Percentiles rank a stretch among this genome's conserved stretches.
These are phyloP conservation scores for Amblyopsis rosae DNA, from an alignment of 2,113 vertebrate species.

Conservation along the genomic window DNA sequence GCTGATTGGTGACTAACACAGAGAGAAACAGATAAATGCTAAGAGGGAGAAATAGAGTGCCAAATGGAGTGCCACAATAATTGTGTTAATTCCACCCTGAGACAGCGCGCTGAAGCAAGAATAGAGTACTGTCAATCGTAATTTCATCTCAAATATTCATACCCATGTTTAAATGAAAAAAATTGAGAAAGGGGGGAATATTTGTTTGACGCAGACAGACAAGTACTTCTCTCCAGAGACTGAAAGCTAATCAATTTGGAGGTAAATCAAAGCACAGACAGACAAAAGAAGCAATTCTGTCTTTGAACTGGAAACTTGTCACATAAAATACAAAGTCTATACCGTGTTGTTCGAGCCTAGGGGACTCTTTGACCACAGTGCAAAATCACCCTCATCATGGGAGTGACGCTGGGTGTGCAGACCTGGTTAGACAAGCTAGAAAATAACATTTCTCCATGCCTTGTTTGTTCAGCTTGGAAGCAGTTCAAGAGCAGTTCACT, in stretches of 20 bases:
- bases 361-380: conserved; percentile 44
- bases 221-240: conserved; percentile 8
- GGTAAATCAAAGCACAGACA: conserved; percentile 42
- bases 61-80: no score
- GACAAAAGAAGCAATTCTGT: conserved; percentile 44
- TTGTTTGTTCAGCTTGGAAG: conserved; percentile 22
- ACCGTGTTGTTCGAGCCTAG: conserved; percentile 25
- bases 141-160: no score
- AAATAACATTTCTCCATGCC: background rate
- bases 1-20: no score
- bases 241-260: conserved; percentile 54
- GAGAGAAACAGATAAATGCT: no score
- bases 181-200: conserved; percentile 12
- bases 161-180: conserved; percentile 12
- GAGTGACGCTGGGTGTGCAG: background rate
- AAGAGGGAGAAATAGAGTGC: no score
- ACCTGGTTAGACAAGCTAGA: conserved; percentile 39
- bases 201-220: conserved; percentile 16
- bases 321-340: conserved; percentile 15
- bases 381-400: conserved; percentile 27
- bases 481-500: conserved; percentile 52
- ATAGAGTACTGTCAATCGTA: no score
- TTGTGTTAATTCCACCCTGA: no score
- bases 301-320: conserved; percentile 47
- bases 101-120: no score